Evolutionary conservation across 2,113 vertebrate species (phyloP).

Genomic region (Chamaetylas fuelleborni): DNA sequence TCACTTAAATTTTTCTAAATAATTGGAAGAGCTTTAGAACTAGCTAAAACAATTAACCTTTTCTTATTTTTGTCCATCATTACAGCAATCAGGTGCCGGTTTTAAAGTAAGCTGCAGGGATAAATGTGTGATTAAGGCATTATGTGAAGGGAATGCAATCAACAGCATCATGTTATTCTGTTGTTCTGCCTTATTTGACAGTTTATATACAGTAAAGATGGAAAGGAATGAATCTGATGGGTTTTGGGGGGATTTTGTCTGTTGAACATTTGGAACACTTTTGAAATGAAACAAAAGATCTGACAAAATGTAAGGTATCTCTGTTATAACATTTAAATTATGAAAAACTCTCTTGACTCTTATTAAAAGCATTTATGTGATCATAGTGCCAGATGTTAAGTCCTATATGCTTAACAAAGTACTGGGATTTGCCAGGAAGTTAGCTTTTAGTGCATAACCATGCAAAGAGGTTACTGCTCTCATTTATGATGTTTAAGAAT

Average conservation of each 20-base stretch:
- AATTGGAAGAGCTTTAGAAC: neutral
- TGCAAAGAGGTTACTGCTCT: neutral
- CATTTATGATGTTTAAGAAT: neutral
- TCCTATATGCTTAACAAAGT: neutral
- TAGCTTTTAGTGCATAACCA: neutral
- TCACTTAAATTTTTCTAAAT: neutral
- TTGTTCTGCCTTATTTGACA: neutral
- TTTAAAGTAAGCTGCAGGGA: neutral
- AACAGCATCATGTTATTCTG: neutral
- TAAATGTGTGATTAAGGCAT: neutral
- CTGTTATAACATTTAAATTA: neutral
- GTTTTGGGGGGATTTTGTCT: neutral
- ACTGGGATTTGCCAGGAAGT: neutral
- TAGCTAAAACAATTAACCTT: neutral
- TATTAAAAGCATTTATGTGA: neutral
- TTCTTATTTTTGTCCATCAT: neutral
- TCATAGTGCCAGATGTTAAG: neutral
- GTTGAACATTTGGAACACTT: neutral
- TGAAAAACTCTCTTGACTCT: neutral
- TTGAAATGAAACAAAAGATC: neutral
- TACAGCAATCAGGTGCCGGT: neutral
- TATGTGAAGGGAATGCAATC: neutral
- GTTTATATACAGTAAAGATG: neutral
- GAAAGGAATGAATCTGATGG: neutral
- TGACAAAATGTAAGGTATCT: neutral